Conservation (phyloP, 2,797 vertebrate genomes). For the Poecilia picta region DNA sequence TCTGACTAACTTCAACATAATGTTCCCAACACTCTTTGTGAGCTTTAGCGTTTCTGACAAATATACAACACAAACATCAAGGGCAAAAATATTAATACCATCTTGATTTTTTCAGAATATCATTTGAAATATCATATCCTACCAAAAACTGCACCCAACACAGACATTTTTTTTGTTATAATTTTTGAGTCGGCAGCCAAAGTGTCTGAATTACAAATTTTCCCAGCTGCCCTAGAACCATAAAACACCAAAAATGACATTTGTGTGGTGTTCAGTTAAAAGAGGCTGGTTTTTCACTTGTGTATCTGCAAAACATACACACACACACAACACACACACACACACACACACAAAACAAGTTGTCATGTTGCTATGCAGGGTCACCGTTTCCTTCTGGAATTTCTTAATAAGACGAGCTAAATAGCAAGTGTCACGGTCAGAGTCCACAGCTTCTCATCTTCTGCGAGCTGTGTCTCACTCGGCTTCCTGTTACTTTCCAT, state of each 20-base stretch:
- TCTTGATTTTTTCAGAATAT: not conserved
- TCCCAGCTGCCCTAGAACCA: not conserved
- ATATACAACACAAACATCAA: not conserved
- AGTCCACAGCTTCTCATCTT: conserved; percentile 30
- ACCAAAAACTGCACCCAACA: not conserved
- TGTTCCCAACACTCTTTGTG: not conserved
- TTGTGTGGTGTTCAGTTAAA: not conserved
- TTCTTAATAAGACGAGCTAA: conserved; percentile 49
- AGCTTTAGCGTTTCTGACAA: not conserved
- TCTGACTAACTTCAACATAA: not conserved
- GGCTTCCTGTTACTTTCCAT: conserved; percentile 32
- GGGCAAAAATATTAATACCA: not conserved
- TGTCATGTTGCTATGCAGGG: conserved; percentile 22
- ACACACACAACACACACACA: no score
- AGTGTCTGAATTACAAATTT: not conserved
- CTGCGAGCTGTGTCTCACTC: conserved; percentile 12
- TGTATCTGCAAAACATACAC: not conserved
- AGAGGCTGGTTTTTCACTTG: not conserved
- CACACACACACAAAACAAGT: not conserved
- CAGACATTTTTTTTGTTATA: not conserved
- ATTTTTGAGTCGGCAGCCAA: not conserved
- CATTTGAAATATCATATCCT: not conserved
- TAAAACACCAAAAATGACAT: not conserved
- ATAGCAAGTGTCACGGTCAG: conserved; percentile 21
- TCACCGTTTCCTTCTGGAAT: conserved; percentile 31